These are phyloP conservation scores for Candidula unifasciata DNA, from an alignment of 2,888 invertebrate species.

Conservation along the genomic window DNA sequence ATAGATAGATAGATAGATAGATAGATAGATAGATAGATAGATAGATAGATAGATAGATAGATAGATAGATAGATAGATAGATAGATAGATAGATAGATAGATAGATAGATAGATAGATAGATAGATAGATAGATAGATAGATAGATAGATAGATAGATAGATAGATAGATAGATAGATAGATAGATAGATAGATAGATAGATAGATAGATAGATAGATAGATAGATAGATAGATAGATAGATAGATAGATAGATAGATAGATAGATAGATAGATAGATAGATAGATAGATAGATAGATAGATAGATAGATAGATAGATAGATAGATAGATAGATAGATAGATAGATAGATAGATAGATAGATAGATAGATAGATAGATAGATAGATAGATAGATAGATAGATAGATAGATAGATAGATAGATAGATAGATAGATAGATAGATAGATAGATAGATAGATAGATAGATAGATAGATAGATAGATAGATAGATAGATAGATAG, in stretches of 20 bases:
- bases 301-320: too few species aligned
- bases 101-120: not conserved
- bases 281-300: slow-evolving; percentile 18
- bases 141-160: slow-evolving; percentile 27
- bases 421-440: too few species aligned
- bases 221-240: slow-evolving; percentile 29
- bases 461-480: too few species aligned
- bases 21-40: not conserved
- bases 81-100: not conserved
- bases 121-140: not conserved
- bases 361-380: too few species aligned
- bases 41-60: not conserved
- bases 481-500: too few species aligned
- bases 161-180: not conserved
- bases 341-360: too few species aligned
- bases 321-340: too few species aligned
- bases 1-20: not conserved
- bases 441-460: too few species aligned
- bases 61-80: slow-evolving; percentile 23
- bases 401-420: too few species aligned
- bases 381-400: too few species aligned
- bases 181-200: slow-evolving; percentile 14
- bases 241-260: not conserved
- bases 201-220: slow-evolving; percentile 33
- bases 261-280: slow-evolving; percentile 9